Evolutionary conservation across 2,888 invertebrate species (phyloP).

Genomic region (Amphiduros pacificus): DNA sequence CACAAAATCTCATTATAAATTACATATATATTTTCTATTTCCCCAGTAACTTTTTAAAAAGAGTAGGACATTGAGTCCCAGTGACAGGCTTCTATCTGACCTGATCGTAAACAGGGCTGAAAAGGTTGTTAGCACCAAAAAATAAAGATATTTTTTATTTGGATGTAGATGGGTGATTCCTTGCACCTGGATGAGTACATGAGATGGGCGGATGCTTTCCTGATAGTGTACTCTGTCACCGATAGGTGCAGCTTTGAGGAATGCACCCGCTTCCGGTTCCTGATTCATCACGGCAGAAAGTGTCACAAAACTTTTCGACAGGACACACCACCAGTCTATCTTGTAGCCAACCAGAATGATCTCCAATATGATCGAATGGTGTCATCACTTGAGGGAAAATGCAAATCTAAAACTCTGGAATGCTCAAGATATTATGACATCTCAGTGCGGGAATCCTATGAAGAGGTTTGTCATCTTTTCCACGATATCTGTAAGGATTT

Average conservation of each 20-base stretch:
- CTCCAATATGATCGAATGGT: constrained; percentile 78
- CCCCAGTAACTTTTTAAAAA: too few species aligned
- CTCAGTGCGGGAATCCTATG: constrained; percentile 14
- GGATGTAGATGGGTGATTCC: constrained; percentile 33
- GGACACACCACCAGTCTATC: constrained; percentile 68
- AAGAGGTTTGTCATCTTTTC: constrained; percentile 3
- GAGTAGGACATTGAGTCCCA: too few species aligned
- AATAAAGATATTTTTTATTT: not conserved
- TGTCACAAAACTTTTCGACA: constrained; percentile 4
- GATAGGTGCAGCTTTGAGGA: constrained; percentile 79
- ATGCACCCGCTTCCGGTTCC: constrained; percentile 45
- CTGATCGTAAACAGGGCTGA: too few species aligned
- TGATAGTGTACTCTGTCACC: constrained; percentile 84
- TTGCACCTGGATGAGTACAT: constrained; percentile 73
- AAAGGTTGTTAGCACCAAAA: too few species aligned
- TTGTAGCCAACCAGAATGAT: constrained; percentile 83
- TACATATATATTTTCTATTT: too few species aligned
- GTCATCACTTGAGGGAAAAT: constrained; percentile 35
- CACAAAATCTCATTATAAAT: too few species aligned
- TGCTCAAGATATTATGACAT: constrained; percentile 13
- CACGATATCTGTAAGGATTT: constrained; percentile 7
- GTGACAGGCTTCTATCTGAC: too few species aligned
- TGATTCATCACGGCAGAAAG: constrained; percentile 50
- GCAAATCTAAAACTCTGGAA: constrained; percentile 35
- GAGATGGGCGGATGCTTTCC: constrained; percentile 85